Percentiles rank a stretch among this genome's conserved stretches.
Evolutionary conservation across 2,888 invertebrate species (phyloP).

Genomic region (Phragmatobia fuliginosa): DNA sequence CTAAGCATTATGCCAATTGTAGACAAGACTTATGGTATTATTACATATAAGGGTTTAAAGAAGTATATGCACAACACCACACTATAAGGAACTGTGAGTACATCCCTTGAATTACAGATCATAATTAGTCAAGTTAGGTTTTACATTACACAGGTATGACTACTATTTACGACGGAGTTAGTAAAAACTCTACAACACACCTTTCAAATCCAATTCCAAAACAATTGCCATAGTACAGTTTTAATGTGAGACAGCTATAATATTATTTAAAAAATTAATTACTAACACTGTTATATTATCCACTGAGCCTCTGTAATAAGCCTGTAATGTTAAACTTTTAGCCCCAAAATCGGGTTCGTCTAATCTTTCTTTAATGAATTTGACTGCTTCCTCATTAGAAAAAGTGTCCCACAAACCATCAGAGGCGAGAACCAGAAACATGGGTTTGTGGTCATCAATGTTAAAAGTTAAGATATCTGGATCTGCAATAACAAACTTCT

Average conservation of each 20-base stretch:
- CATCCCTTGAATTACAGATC: not conserved
- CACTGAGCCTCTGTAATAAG: slow-evolving; percentile 96
- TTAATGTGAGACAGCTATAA: slow-evolving; percentile 59
- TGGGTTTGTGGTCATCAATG: slow-evolving; percentile 93
- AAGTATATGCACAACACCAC: not conserved
- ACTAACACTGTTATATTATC: slow-evolving; percentile 98
- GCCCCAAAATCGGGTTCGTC: slow-evolving; percentile 96
- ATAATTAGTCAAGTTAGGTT: slow-evolving; percentile 6
- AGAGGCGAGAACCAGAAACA: slow-evolving; percentile 96
- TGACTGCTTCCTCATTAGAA: slow-evolving; percentile 97
- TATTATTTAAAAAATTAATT: slow-evolving; percentile 91
- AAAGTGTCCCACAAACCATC: slow-evolving; percentile 99
- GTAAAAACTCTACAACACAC: slow-evolving; percentile 36
- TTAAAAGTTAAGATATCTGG: slow-evolving; percentile 98
- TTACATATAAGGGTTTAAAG: not conserved
- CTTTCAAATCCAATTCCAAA: slow-evolving; percentile 29
- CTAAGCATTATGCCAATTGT: not conserved
- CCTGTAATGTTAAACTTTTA: slow-evolving; percentile 95
- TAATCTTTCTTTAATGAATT: slow-evolving; percentile 94
- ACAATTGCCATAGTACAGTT: slow-evolving; percentile 22
- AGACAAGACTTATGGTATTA: not conserved
- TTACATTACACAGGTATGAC: slow-evolving; percentile 9
- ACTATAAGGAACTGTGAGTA: not conserved
- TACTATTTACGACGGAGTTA: slow-evolving; percentile 23
- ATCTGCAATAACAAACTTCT: slow-evolving; percentile 97